These are phyloP conservation scores for Cyclina sinensis DNA, from an alignment of 1,140 invertebrate genomes.

Conservation along the genomic window DNA sequence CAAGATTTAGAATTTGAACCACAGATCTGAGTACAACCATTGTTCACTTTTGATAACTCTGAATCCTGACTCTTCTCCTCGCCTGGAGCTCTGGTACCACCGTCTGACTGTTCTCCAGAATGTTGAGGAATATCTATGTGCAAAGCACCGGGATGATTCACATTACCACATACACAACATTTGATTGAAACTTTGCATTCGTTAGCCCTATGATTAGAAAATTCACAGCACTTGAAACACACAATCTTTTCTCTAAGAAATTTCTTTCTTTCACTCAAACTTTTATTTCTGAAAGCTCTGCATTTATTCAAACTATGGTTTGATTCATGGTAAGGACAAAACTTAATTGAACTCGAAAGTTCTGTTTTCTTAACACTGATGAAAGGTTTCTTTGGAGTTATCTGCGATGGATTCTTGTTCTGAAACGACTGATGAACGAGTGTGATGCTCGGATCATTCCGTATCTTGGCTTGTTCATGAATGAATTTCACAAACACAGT, in stretches of 20 bases:
- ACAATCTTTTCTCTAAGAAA: not conserved
- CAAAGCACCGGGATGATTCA: not conserved
- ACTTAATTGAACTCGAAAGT: no score
- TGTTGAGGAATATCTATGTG: not conserved
- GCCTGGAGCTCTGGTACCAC: slow-evolving; percentile 3
- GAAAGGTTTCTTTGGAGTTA: not conserved
- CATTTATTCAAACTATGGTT: no score
- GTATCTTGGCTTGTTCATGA: slow-evolving; percentile 34
- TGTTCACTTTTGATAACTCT: no score
- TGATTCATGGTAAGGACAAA: not conserved
- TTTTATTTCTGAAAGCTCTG: no score
- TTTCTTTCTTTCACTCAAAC: no score
- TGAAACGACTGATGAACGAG: no score
- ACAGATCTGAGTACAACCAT: not conserved
- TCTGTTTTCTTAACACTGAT: not conserved
- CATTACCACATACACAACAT: not conserved
- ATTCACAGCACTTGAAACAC: not conserved
- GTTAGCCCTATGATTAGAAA: not conserved
- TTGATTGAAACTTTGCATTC: not conserved
- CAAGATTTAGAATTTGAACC: not conserved
- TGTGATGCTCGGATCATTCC: slow-evolving; percentile 62
- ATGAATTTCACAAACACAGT: slow-evolving; percentile 64
- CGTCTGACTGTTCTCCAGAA: no score
- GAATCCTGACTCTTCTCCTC: not conserved
- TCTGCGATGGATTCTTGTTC: not conserved